Base-by-base conservation (phyloP, 1,140 invertebrate species). In the Panagrolaimus sp. region DNA sequence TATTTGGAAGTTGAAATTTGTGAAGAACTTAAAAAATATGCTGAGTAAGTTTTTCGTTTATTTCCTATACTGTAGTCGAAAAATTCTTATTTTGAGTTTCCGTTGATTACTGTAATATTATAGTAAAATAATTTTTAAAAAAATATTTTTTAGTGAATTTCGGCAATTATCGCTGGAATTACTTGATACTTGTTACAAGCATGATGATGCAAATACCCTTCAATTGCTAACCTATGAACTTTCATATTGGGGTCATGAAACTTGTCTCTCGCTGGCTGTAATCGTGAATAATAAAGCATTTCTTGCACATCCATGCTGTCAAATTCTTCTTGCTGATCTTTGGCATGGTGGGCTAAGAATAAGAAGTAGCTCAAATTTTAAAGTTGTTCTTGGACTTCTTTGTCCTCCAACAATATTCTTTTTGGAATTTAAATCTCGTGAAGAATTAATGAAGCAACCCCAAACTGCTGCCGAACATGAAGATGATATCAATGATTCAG, bases 321-420 rank as follows among this genome's bases (percentile, higher is more conserved):
- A 98, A 88, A 92, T 95, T 43, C 91, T 98, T 63, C 86, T 98
- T 8, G 94, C 94, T 32, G 94, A 98, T 86, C 87, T 98, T 38
- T 98, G 95, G 95, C 96, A 98, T 91, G 95, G 95, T 14, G 95
- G 94, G 1, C 86, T 98, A 15, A 87, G 94, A 48, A 95, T 94
- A 65, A 88, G 94, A 75, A 96, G 21, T 8, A 58, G n/a, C 17
- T 94, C 73, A 4, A 80, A 78, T 58, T 69, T 80, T 28, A 85
- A 97, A 92, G 92, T 97, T 67, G 89, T 98, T 73, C 83, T 96
- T 76, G 91, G 93, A 69, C 86, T 98, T 66, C 81, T 97, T 67
- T 90, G 89, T 85, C 93, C 93, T 24, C 87, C 90, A 5, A 90
- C 91, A 82, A 92, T 97, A 79, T 84, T 91, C 44, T 88, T 89